Conservation (phyloP, 2,113 vertebrate species). For the Buteo buteo region DNA sequence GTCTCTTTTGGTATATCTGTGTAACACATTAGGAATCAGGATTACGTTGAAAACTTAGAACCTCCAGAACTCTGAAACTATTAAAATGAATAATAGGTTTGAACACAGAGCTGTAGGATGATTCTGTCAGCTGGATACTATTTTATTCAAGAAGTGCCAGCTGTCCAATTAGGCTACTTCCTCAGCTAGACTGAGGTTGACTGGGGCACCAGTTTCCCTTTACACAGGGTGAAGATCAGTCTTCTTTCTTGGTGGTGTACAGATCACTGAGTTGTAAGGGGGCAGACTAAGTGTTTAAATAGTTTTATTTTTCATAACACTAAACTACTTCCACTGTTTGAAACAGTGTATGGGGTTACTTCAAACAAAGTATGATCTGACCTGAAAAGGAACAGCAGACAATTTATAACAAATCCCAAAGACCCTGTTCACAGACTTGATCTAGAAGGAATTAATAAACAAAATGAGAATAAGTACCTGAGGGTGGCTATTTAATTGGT, state of each 20-base stretch:
- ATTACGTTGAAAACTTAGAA: not conserved
- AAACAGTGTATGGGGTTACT: not conserved
- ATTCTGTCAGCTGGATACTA: not conserved
- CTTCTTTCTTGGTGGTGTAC: not conserved
- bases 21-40: not conserved
- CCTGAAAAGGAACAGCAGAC: not conserved
- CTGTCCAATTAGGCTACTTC: not conserved
- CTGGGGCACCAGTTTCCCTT: not conserved
- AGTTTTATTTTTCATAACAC: not conserved
- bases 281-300: not conserved
- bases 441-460: not conserved
- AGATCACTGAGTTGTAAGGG: not conserved
- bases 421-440: not conserved
- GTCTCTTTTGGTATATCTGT: not conserved
- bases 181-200: not conserved
- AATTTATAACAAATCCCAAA: not conserved
- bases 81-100: not conserved
- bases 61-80: not conserved
- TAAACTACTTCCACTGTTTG: not conserved
- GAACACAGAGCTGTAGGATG: not conserved
- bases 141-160: not conserved
- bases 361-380: not conserved
- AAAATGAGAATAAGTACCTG: not conserved
- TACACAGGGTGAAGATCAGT: not conserved
- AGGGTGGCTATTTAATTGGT: not conserved